Conservation (phyloP, 64 coral and sea anemone genomes). For the Pocillopora damicornis region DNA sequence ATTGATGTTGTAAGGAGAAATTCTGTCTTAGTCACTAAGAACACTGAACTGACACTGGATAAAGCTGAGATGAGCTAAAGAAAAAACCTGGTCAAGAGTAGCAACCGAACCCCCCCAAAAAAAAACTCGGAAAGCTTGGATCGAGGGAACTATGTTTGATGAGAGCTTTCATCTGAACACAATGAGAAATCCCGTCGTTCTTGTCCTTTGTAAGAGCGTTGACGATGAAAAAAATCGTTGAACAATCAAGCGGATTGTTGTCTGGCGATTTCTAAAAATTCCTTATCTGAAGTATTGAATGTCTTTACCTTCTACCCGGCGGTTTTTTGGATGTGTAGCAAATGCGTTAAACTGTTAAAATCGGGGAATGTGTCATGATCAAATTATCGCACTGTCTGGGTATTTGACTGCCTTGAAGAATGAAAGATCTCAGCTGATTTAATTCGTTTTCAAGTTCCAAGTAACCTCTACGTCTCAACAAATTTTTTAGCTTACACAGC, state of each 20-base stretch:
- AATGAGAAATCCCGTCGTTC: not conserved
- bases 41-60: no score
- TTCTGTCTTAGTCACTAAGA: no score
- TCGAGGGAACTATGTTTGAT: no score
- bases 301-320: not conserved
- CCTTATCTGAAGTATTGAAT: no score
- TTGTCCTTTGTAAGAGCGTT: not conserved
- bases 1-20: no score
- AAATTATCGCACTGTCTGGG: not conserved
- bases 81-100: no score
- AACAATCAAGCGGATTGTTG: not conserved
- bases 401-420: not conserved
- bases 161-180: no score
- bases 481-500: not conserved
- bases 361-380: not conserved
- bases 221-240: not conserved
- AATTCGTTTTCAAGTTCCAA: not conserved
- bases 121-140: no score
- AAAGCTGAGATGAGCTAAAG: no score
- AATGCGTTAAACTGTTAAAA: not conserved
- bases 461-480: not conserved
- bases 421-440: not conserved
- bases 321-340: not conserved
- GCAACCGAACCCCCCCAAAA: no score
- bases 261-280: not conserved